phyloP scores from a whole-genome alignment of 2,888 invertebrate species.

The Yponomeuta malinellus region DNA sequence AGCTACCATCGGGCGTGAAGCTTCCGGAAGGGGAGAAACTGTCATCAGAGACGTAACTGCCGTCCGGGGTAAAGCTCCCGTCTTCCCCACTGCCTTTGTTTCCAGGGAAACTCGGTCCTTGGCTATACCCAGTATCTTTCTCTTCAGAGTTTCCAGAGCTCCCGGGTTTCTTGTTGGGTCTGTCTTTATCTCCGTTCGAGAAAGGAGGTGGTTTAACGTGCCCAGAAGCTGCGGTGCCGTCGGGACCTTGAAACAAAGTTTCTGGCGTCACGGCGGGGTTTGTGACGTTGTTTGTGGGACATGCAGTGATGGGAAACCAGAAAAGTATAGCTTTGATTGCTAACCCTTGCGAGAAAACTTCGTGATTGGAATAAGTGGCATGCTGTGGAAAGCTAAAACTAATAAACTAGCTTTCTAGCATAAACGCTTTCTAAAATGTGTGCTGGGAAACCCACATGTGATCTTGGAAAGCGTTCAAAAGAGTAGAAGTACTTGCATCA shows the following conservation, averaged over 20 bases:
- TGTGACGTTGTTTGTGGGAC: constrained; percentile 4
- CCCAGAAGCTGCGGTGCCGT: constrained; percentile 76
- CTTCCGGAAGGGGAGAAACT: constrained; percentile 14
- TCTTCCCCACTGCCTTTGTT: constrained; percentile 16
- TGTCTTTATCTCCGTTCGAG: constrained; percentile 48
- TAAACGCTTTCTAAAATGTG: neutral
- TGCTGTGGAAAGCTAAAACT: neutral
- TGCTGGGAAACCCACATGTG: no score
- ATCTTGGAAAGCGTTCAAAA: neutral
- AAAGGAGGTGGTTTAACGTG: constrained; percentile 72
- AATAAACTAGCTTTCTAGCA: neutral
- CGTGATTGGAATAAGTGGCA: neutral
- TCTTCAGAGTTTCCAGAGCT: constrained; percentile 28
- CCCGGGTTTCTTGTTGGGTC: constrained; percentile 36
- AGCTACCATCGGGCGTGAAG: constrained; percentile 5
- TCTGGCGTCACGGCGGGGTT: constrained; percentile 6
- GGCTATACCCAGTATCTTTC: constrained; percentile 19
- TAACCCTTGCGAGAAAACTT: neutral
- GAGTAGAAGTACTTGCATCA: neutral
- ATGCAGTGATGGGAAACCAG: neutral
- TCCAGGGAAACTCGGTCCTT: constrained; percentile 16
- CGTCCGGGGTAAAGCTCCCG: constrained; percentile 5
- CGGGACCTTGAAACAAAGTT: constrained; percentile 49
- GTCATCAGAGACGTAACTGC: neutral
- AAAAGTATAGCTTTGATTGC: neutral